These are phyloP conservation scores for Otis tarda DNA, from an alignment of 2,113 vertebrate species.

Conservation along the genomic window DNA sequence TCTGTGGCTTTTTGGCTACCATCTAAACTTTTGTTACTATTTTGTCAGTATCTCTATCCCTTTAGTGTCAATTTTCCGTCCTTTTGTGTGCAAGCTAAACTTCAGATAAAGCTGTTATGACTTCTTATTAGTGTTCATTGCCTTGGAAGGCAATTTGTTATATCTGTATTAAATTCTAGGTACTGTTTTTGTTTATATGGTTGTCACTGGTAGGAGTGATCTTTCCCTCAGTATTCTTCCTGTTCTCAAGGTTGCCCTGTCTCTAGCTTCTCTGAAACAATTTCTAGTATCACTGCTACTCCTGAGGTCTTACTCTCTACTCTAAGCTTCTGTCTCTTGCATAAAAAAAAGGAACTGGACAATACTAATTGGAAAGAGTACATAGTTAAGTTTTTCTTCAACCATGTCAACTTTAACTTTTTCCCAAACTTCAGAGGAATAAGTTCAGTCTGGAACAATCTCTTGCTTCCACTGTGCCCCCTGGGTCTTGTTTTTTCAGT, in stretches of 20 bases:
- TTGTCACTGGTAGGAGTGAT: background rate
- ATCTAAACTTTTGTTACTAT: background rate
- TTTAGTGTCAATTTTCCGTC: background rate
- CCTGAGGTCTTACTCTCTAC: background rate
- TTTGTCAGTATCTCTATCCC: background rate
- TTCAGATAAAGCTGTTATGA: background rate
- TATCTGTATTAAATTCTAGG: background rate
- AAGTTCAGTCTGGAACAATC: background rate
- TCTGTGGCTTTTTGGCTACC: background rate
- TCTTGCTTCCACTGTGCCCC: background rate
- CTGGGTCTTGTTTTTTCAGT: background rate
- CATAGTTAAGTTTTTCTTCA: background rate
- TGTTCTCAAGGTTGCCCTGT: background rate
- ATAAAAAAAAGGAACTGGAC: background rate
- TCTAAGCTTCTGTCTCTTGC: background rate
- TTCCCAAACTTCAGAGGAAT: background rate
- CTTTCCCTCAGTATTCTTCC: background rate
- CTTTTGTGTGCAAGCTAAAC: background rate
- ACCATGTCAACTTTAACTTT: background rate
- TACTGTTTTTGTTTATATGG: background rate
- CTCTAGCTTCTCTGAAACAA: background rate
- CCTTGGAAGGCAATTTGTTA: background rate
- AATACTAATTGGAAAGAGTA: background rate
- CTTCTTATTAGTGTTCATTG: background rate
- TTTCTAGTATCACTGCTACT: background rate